phyloP scores from a whole-genome alignment of 2,113 vertebrate species.

The Mesembrinibis cayennensis region DNA sequence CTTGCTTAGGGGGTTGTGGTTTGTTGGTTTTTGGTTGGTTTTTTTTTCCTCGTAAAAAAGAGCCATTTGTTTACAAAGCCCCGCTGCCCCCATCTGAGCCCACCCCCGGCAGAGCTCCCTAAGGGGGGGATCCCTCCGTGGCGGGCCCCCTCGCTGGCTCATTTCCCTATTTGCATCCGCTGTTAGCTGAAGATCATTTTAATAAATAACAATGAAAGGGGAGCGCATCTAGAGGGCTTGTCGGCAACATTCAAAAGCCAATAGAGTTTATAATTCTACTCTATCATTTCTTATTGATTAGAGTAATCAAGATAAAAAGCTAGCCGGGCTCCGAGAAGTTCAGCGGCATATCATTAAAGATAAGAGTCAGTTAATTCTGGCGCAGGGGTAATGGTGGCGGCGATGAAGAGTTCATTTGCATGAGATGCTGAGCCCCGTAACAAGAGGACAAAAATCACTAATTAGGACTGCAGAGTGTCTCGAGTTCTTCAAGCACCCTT shows the following conservation, averaged over 20 bases:
- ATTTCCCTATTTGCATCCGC: slow-evolving; percentile 67
- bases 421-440: slow-evolving; percentile 87
- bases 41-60: background rate
- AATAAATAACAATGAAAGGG: slow-evolving; percentile 81
- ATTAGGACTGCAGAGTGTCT: slow-evolving; percentile 89
- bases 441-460: slow-evolving; percentile 97
- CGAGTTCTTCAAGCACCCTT: slow-evolving; percentile 84
- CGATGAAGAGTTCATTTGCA: slow-evolving; percentile 93
- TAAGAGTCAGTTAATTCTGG: slow-evolving; percentile 91
- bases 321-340: slow-evolving; percentile 84
- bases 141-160: background rate
- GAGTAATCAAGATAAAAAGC: slow-evolving; percentile 89
- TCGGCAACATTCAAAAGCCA: slow-evolving; percentile 83
- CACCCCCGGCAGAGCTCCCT: background rate
- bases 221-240: slow-evolving; percentile 79
- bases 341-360: slow-evolving; percentile 87
- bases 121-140: background rate
- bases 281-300: slow-evolving; percentile 90
- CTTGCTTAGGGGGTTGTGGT: background rate
- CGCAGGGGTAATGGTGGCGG: slow-evolving; percentile 82
- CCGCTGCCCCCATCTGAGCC: background rate
- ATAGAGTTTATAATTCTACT: slow-evolving; percentile 86
- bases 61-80: slow-evolving; percentile 22
- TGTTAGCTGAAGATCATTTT: slow-evolving; percentile 76
- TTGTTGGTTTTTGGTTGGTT: background rate